Base-by-base conservation (phyloP, 2,888 invertebrate species). In the Dynastes maya region DNA sequence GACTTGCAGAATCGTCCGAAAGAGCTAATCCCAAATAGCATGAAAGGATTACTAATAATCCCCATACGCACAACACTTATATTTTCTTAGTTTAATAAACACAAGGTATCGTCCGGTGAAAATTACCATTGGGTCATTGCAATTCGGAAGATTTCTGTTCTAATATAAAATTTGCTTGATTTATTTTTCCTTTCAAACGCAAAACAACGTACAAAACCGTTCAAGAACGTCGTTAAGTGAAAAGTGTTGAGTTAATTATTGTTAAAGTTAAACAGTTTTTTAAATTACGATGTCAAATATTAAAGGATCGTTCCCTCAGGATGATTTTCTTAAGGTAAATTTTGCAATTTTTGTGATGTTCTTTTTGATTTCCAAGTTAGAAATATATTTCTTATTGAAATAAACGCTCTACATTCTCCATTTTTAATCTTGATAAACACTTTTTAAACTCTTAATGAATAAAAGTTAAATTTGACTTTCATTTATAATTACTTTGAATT, bases 81-180 rank as follows among this genome's bases (percentile, higher is more conserved):
- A 49, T 22, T 67, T 67, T 67, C 67, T 22, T 45, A 22, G 67
- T 67, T n/a, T n/a, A 67, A 16, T 27, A 45, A 45, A 45, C 49
- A 32, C 27, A 67, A 67, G n/a, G n/a, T 49, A 45, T 67, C 49
- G 67, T n/a, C n/a, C 67, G 67, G 67, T 67, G 5, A 27, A 67
- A 27, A 27, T 49, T 67, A 9, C 45, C 45, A n/a, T n/a, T 67
- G 27, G 8, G 8, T 67, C 45, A 67, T 49, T 16, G 22, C 8
- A 27, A 45, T 45, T 67, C 16, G 27, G n/a, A n/a, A n/a, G n/a
- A n/a, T n/a, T n/a, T n/a, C n/a, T n/a, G n/a, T n/a, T n/a, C n/a
- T 49, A 22, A 67, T 67, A 67, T 67, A 67, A 67, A 67, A n/a
- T 22, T 67, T 16, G 27, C 11, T 16, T n/a, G 13, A 6, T n/a